Evolutionary conservation across 2,797 vertebrate species (phyloP).

Genomic region (Miopithecus talapoin): DNA sequence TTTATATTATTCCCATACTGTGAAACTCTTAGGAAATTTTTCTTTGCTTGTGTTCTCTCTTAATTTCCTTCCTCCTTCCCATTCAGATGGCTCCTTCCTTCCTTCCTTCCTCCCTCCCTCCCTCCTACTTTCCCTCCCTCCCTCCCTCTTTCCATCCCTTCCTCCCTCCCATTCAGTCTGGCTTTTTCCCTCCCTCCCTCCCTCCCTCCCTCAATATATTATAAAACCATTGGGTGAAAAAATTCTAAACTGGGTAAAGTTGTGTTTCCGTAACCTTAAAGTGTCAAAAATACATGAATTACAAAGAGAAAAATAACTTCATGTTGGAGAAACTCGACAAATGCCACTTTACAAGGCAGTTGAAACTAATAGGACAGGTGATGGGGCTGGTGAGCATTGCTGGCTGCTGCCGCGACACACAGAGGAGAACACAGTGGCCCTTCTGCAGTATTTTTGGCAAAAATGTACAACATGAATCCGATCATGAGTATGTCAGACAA

Average conservation of each 20-base stretch:
- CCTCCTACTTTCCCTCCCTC: accelerated
- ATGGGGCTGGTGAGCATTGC: neutral
- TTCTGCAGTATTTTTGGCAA: neutral
- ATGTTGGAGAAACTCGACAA: neutral
- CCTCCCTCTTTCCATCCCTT: too few species aligned
- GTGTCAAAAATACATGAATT: neutral
- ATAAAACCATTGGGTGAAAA: neutral
- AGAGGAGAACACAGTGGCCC: neutral
- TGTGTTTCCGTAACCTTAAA: neutral
- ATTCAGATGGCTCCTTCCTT: neutral
- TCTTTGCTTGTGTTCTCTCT: neutral
- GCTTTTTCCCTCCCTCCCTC: accelerated
- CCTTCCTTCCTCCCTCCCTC: too few species aligned
- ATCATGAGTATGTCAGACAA: neutral
- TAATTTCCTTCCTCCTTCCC: neutral
- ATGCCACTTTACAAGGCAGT: neutral
- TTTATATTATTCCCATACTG: neutral
- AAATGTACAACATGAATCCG: neutral
- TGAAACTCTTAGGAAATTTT: neutral
- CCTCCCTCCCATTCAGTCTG: too few species aligned
- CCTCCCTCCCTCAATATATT: neutral
- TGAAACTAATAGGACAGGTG: neutral
- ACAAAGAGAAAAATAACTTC: neutral
- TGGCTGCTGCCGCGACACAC: too few species aligned
- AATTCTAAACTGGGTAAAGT: neutral